Base-by-base conservation (phyloP, 2,797 vertebrate genomes). In the Xenops minutus region DNA sequence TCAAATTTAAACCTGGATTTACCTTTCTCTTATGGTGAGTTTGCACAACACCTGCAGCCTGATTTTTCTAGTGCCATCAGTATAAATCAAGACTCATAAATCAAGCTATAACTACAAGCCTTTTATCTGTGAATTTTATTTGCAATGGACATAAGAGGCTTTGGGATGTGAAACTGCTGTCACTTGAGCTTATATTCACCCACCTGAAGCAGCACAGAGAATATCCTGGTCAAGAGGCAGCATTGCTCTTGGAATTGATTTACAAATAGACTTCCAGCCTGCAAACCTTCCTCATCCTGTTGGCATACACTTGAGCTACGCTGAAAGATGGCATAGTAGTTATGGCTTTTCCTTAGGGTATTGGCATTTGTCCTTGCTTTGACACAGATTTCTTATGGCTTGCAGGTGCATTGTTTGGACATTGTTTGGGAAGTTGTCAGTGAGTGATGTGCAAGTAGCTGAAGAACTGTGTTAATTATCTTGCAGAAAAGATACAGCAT, bases 91-190 rank as follows among this genome's bases (percentile, higher is more conserved):
- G n/a, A 3, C 68, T 85, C 0, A 0, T 77, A 93, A 93, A 90
- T 95, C 66, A 73, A 80, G 8, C 34, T 66, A 22, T 54, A 77
- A 51, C 66, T 81, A 58, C 22, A 66, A 81, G 22, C 14, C 41
- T 91, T 85, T 66, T 91, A 62, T 52, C 56, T 64, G 19, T 86
- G 82, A 64, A 75, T 43, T 80, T 95, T 83, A 64, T 78, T 95
- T 94, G 43, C 19, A 85, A 41, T 58, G 19, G 36, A 80, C 93
- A 41, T 56, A 75, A 73, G 54, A 81, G 46, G 30, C n/a, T 81
- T 78, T 34, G 36, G 37, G 32, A 92, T 14, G 46, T 61, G 36
- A 88, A 84, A 58, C 10, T 78, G 30, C 15, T 75, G 37, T 72
- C 30, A 41, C 29, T 48, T 51, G n/a, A 88, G 49, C 54, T 51